These are phyloP conservation scores for Brachionus rubens DNA, from an alignment of 1,140 invertebrate species.

Conservation along the genomic window DNA sequence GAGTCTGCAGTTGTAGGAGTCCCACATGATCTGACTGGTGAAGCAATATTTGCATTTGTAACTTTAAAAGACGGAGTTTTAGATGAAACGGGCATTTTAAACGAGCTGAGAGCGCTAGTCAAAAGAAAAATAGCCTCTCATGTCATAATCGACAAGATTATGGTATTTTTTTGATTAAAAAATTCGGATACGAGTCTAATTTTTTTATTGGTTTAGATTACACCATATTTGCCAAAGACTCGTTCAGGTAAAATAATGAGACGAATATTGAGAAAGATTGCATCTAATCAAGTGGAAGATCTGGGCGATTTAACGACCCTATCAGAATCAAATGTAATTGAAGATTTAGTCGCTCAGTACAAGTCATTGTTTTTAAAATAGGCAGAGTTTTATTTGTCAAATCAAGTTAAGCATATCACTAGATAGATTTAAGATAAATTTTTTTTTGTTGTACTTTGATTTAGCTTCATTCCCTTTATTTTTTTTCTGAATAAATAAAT, in stretches of 20 bases:
- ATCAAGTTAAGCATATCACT: no score
- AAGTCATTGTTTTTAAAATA: not conserved
- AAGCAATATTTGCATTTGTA: conserved; percentile 60
- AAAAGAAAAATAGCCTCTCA: conserved; percentile 54
- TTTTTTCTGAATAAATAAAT: no score
- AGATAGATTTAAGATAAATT: no score
- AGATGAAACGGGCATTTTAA: conserved; percentile 49
- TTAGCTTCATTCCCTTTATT: no score
- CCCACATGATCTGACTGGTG: conserved; percentile 63
- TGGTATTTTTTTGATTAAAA: no score
- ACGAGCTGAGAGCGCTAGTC: conserved; percentile 51
- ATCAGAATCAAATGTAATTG: conserved; percentile 78
- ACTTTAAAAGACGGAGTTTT: conserved; percentile 52
- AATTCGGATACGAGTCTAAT: no score
- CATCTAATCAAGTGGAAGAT: conserved; percentile 62
- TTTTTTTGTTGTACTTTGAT: no score
- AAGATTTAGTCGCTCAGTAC: conserved; percentile 35
- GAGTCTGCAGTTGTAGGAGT: conserved; percentile 63
- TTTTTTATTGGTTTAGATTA: no score
- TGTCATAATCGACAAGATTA: conserved; percentile 57
- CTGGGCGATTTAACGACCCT: conserved; percentile 89
- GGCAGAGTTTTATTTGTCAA: no score
- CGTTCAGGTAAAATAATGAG: conserved; percentile 63
- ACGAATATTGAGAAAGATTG: conserved; percentile 60
- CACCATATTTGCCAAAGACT: conserved; percentile 58